These are phyloP conservation scores for Australoheros scitulus DNA, from an alignment of 2,113 vertebrate genomes.

Conservation along the genomic window DNA sequence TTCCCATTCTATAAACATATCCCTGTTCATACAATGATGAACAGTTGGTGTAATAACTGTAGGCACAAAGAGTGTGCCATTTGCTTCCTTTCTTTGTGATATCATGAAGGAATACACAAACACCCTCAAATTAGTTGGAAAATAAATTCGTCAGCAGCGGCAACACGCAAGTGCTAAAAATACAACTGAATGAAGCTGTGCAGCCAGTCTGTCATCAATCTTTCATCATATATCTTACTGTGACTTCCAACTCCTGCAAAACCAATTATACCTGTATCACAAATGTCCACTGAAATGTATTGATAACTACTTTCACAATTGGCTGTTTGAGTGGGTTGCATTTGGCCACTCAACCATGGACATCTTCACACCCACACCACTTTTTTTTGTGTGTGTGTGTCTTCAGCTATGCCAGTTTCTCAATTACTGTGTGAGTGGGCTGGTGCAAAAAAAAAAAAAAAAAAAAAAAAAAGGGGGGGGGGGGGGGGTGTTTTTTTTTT, in stretches of 20 bases:
- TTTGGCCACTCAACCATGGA: slow-evolving; percentile 67
- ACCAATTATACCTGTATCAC: slow-evolving; percentile 49
- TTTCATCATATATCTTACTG: slow-evolving; percentile 34
- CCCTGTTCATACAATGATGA: not conserved
- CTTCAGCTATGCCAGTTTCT: slow-evolving; percentile 62
- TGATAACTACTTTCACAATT: slow-evolving; percentile 57
- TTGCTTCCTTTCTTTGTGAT: not conserved
- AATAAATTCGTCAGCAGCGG: not conserved
- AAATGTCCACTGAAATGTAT: slow-evolving; percentile 44
- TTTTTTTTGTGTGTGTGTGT: slow-evolving; percentile 16
- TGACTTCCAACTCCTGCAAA: slow-evolving; percentile 11
- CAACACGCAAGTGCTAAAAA: not conserved
- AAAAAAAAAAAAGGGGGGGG: not conserved
- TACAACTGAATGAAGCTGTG: not conserved
- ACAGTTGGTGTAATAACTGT: not conserved
- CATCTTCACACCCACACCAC: slow-evolving; percentile 71
- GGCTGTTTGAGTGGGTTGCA: slow-evolving; percentile 59
- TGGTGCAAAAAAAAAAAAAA: slow-evolving; percentile 39
- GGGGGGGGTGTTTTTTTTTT: slow-evolving; percentile 22
- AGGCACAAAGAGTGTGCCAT: not conserved
- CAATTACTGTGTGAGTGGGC: slow-evolving; percentile 66
- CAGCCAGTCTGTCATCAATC: slow-evolving; percentile 12
- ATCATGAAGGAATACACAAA: not conserved
- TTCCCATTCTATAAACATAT: slow-evolving; percentile 6
- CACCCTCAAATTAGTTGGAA: not conserved